Evolutionary conservation across 2,113 vertebrate genomes (phyloP).

Genomic region (Trinectes maculatus): DNA sequence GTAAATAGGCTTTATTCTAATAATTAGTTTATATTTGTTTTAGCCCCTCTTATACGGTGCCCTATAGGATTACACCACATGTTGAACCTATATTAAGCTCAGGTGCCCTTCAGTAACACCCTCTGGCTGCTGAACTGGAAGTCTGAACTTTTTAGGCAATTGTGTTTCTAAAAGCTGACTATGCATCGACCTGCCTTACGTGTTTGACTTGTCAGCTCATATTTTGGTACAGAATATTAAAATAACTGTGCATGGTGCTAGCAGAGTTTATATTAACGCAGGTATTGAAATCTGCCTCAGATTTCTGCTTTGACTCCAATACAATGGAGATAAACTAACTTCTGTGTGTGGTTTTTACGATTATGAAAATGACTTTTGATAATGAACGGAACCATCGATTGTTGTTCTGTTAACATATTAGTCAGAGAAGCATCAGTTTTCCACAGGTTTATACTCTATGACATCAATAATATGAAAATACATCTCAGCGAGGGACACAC

Average conservation of each 20-base stretch:
- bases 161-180: too few species aligned
- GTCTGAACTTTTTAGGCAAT: background rate
- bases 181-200: too few species aligned
- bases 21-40: conserved; percentile 40
- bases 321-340: background rate
- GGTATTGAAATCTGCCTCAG: background rate
- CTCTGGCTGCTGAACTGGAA: conserved; percentile 23
- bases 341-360: background rate
- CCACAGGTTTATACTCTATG: background rate
- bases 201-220: conserved; percentile 2
- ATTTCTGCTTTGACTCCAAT: background rate
- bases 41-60: conserved; percentile 50
- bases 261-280: background rate
- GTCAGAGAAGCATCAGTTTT: background rate
- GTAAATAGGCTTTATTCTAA: conserved; percentile 60
- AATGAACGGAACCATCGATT: background rate
- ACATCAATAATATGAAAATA: background rate
- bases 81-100: conserved; percentile 39
- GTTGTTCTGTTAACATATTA: too few species aligned
- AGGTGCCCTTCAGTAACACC: conserved; percentile 31
- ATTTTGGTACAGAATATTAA: background rate
- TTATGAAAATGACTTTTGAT: background rate
- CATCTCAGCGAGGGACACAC: background rate
- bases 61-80: conserved; percentile 34
- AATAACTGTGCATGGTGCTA: background rate